Evolutionary conservation across 2,797 vertebrate genomes (phyloP).

Genomic region (Falco novaeseelandiae): DNA sequence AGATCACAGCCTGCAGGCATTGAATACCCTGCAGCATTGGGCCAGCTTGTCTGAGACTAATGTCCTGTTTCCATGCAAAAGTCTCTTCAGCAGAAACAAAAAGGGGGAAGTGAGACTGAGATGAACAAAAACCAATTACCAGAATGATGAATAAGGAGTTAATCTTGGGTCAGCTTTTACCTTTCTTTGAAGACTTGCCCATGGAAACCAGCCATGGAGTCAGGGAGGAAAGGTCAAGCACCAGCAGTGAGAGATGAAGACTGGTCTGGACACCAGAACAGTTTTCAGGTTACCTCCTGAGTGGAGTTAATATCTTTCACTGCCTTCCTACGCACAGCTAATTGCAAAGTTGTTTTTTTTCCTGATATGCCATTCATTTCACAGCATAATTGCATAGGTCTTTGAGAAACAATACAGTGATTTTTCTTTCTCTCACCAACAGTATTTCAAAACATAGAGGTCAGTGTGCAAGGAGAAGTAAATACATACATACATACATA

Average conservation of each 20-base stretch:
- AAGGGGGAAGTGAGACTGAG: background rate
- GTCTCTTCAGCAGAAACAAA: background rate
- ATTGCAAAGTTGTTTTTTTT: conserved; percentile 3
- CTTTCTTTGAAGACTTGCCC: background rate
- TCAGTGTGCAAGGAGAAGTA: background rate
- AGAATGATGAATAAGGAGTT: background rate
- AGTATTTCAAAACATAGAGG: background rate
- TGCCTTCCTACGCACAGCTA: background rate
- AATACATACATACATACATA: background rate
- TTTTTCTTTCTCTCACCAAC: background rate
- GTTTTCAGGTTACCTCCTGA: background rate
- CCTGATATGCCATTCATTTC: background rate
- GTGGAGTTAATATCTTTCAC: background rate
- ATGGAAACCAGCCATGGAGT: background rate
- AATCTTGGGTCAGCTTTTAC: background rate
- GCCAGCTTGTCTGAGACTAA: background rate
- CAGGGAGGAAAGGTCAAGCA: background rate
- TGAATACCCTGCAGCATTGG: background rate
- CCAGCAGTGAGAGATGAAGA: background rate
- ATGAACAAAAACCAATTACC: background rate
- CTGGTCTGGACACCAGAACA: background rate
- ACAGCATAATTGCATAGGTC: background rate
- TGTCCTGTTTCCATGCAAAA: background rate
- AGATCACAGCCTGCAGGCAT: background rate
- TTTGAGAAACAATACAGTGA: background rate